A percentile compares a stretch with the other conserved stretches of the same genome.
These are phyloP conservation scores for Tetramorium bicarinatum DNA, from an alignment of 2,888 invertebrate species.

Conservation along the genomic window DNA sequence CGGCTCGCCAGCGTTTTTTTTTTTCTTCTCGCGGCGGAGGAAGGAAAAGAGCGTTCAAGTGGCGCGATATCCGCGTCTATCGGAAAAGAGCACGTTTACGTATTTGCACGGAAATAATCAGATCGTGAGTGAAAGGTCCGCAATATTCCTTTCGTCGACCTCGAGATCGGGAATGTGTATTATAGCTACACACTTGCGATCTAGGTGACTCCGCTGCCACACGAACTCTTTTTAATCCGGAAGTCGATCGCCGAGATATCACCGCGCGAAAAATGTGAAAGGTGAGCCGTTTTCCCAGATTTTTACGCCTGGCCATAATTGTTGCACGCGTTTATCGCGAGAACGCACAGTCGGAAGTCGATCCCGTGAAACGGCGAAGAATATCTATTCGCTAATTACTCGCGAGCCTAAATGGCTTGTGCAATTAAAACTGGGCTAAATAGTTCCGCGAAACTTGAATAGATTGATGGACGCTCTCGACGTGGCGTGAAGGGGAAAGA, in stretches of 20 bases:
- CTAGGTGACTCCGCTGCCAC: slow-evolving; percentile 54
- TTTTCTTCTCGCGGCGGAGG: slow-evolving; percentile 8
- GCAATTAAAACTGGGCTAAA: slow-evolving; percentile 44
- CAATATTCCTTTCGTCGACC: slow-evolving; percentile 76
- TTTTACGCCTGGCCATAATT: slow-evolving; percentile 22
- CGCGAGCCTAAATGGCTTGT: slow-evolving; percentile 1
- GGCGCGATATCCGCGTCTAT: slow-evolving; percentile 42
- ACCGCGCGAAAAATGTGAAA: slow-evolving; percentile 46
- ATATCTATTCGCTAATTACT: slow-evolving; percentile 35
- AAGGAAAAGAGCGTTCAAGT: slow-evolving; percentile 25
- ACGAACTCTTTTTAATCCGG: slow-evolving; percentile 60
- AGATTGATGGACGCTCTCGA: not conserved
- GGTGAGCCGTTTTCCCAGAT: slow-evolving; percentile 50
- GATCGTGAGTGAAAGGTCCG: slow-evolving; percentile 79
- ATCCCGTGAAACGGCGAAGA: slow-evolving; percentile 24
- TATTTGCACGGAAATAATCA: slow-evolving; percentile 62
- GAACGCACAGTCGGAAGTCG: slow-evolving; percentile 29
- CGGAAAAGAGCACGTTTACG: slow-evolving; percentile 47
- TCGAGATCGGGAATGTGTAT: slow-evolving; percentile 36
- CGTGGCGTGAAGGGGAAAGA: not conserved
- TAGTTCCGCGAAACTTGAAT: slow-evolving; percentile 25
- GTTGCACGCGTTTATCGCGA: slow-evolving; percentile 3
- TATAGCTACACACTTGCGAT: slow-evolving; percentile 30
- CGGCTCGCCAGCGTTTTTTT: not conserved
- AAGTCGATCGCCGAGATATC: slow-evolving; percentile 34